Evolutionary conservation across 2,113 vertebrate species (phyloP), one percentile per base, ranked within the genome.

Genomic region (Upupa epops): DNA sequence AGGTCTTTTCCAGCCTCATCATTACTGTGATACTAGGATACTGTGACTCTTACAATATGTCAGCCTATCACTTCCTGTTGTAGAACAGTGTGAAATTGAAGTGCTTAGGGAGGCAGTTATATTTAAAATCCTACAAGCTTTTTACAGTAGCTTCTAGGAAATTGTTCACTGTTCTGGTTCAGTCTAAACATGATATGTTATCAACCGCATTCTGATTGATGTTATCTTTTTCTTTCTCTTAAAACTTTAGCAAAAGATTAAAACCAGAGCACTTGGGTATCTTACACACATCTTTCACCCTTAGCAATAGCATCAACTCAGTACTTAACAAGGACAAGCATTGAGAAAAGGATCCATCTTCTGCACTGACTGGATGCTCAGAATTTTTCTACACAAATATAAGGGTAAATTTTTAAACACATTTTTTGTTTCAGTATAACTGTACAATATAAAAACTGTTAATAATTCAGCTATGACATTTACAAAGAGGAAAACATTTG

Each of bases 381-480:
- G 60, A 42, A 56, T 56, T 66, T 19, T 64, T 72, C 55, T 78
- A 45, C 5, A 26, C 22, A 81, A 78, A 64, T 66, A 84, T 78
- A 87, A 72, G 31, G 26, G 86, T 11, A 63, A 10, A 29, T 58
- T 69, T 83, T 94, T 13, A 87, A 94, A 73, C 68, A 31, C 28
- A 45, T 9, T 22, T 95, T 90, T 92, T 89, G 54, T 93, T 96
- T 89, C 82, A 82, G 54, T 58, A 55, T 32, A 76, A 52, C 19
- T 8, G 90, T 82, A 58, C 54, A 84, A 68, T 84, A 72, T 77
- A 58, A 72, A 75, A 90, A 72, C 66, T 45, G 90, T 92, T 88
- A 92, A 72, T 89, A 92, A 85, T 61, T 65, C 36, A 58, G 59
- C 81, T 87, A 34, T 94, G 95, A 92, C 78, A 89, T 93, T 95